Evolutionary conservation across 2,797 vertebrate species (phyloP).

Genomic region (Gobio occitaniae): DNA sequence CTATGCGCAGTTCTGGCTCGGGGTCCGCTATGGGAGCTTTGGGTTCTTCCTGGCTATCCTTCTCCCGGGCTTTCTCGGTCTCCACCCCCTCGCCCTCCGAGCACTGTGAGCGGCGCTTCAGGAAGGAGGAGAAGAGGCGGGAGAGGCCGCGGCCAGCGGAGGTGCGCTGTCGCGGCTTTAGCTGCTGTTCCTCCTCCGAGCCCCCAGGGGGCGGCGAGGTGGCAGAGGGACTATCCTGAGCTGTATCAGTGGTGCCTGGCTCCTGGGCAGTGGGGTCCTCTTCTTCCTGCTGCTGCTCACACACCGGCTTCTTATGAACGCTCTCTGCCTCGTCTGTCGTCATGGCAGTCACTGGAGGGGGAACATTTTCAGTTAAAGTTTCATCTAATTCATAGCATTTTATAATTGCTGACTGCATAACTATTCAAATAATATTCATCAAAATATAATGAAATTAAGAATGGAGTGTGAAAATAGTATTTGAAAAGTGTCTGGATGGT

Average conservation of each 20-base stretch:
- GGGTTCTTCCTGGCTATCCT: conserved; percentile 78
- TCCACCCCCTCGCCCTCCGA: conserved; percentile 83
- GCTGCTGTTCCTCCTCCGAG: conserved; percentile 79
- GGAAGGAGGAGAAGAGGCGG: conserved; percentile 91
- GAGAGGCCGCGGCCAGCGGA: conserved; percentile 88
- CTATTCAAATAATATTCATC: neutral
- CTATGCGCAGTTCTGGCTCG: conserved; percentile 90
- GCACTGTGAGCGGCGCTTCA: conserved; percentile 92
- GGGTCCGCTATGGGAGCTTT: conserved; percentile 97
- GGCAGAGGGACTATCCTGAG: conserved; percentile 66
- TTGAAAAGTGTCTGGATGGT: neutral
- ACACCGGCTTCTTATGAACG: conserved; percentile 81
- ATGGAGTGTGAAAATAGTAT: neutral
- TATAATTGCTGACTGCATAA: neutral
- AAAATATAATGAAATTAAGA: neutral
- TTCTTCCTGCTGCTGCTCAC: conserved; percentile 78
- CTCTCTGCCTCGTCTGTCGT: conserved; percentile 86
- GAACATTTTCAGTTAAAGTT: neutral
- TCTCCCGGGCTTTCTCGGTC: conserved; percentile 62
- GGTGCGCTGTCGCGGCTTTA: conserved; percentile 78
- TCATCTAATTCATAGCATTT: neutral
- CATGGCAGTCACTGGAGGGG: conserved; percentile 74
- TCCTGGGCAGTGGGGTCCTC: conserved; percentile 72
- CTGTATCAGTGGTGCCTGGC: conserved; percentile 71
- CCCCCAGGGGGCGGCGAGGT: conserved; percentile 57